Evolutionary conservation across 1,140 invertebrate genomes (phyloP), one percentile per base, ranked within the genome.

Genomic region (Caenorhabditis latens): DNA sequence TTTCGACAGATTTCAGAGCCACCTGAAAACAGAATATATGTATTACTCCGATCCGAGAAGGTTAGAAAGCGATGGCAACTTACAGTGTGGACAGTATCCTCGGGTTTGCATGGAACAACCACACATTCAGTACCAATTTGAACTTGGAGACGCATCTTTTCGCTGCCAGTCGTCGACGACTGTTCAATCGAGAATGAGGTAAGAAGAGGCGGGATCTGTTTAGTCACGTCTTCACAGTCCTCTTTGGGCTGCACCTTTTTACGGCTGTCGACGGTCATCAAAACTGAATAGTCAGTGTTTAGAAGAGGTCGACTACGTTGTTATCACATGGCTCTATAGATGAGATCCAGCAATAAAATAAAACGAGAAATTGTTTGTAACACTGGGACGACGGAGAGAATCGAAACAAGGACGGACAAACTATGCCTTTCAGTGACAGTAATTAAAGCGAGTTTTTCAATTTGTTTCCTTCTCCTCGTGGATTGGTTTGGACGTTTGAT

Each of bases 111-210:
- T 46, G 87, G 67, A 8, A 88, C 83, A 57, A 79, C 84, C 21
- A 88, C 53, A 83, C 87, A 88, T 48, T 88, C 87, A 19, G 86
- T 83, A n/a, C 83, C 87, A 24, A 88, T 84, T 61, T 88, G 87
- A 2, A 88, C 65, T 58, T 88, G 87, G 8, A 88, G 87, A 53
- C 87, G 58, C 87, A 88, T 88, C 16, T 84, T 57, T 19, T 50
- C 14, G 71, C n/a, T 9, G 19, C n/a, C 42, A 21, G 43, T 79
- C 71, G 42, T n/a, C 13, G 21, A 50, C 71, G 40, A 50, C 7
- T 79, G 43, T 50, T 50, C n/a, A 79, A 79, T 50, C 43, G 1
- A n/a, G 71, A 79, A 79, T 79, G 71, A 79, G 46, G 71, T 50
- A 50, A 53, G n/a, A 24, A 79, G 16, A 21, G 71, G 71, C 71